These are phyloP conservation scores for Okamejei kenojei DNA, from an alignment of 2,797 vertebrate species.

Conservation along the genomic window DNA sequence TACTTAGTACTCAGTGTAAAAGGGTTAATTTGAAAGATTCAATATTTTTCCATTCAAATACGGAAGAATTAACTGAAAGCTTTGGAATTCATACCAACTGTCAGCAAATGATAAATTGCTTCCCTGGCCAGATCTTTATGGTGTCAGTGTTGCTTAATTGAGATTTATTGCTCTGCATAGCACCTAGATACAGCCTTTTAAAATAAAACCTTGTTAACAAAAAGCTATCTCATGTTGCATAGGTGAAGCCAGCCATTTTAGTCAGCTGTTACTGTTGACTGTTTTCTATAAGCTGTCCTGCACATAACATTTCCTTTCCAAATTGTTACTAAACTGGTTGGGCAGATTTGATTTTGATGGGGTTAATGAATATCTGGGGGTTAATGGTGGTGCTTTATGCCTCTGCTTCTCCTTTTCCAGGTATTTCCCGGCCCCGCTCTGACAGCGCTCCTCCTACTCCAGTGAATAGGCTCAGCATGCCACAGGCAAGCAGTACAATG, in stretches of 20 bases:
- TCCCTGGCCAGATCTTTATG: background rate
- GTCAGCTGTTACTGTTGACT: constrained; percentile 36
- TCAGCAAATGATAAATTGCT: constrained; percentile 20
- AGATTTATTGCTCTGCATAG: constrained; percentile 18
- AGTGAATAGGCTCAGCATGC: constrained; percentile 73
- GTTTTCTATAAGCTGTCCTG: constrained; percentile 7
- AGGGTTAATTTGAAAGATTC: background rate
- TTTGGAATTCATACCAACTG: background rate
- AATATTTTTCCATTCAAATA: background rate
- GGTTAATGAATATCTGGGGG: background rate
- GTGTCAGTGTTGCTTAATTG: background rate
- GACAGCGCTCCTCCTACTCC: constrained; percentile 84
- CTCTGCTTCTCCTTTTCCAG: constrained; percentile 50
- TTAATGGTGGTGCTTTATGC: background rate
- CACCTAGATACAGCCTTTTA: background rate
- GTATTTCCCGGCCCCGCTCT: constrained; percentile 79
- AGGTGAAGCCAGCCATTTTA: constrained; percentile 24
- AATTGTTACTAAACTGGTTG: constrained; percentile 27
- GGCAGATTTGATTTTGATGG: constrained; percentile 12
- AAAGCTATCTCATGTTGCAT: background rate
- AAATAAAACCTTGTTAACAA: background rate
- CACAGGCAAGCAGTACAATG: constrained; percentile 56
- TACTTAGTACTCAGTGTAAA: background rate
- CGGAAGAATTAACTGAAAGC: background rate
- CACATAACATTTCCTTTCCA: constrained; percentile 11